A percentile compares a stretch with the other conserved stretches of the same genome.
phyloP scores from a whole-genome alignment of 2,888 invertebrate species.

The Emmelina monodactyla region DNA sequence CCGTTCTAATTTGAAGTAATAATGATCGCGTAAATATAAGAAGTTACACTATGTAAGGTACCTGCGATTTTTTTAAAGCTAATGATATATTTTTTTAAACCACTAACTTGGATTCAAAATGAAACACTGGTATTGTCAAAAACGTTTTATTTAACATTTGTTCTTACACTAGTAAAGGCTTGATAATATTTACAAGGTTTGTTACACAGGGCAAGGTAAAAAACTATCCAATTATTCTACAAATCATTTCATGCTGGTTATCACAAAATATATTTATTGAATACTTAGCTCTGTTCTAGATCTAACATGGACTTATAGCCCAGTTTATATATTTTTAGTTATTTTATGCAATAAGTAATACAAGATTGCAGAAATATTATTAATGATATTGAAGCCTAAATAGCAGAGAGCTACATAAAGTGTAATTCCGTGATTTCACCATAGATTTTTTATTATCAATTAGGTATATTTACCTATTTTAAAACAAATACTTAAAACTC shows the following conservation, averaged over 20 bases:
- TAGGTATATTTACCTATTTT: conserved; percentile 39
- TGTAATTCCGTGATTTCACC: conserved; percentile 29
- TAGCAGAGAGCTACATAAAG: conserved; percentile 31
- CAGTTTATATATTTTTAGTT: conserved; percentile 10
- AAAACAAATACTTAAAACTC: conserved; percentile 59
- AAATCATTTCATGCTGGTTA: conserved; percentile 42
- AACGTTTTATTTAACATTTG: conserved; percentile 57
- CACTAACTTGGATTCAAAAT: conserved; percentile 23
- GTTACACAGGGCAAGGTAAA: conserved; percentile 60
- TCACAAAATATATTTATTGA: conserved; percentile 40
- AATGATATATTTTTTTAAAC: no score
- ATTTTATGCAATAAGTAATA: conserved; percentile 10
- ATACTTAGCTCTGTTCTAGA: conserved; percentile 36
- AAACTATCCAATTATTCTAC: conserved; percentile 53
- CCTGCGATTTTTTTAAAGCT: no score
- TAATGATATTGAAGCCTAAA: conserved; percentile 28
- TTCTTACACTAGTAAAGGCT: conserved; percentile 61
- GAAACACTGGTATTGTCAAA: conserved; percentile 49
- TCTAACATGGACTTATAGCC: conserved; percentile 28
- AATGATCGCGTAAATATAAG: no score
- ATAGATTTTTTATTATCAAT: conserved; percentile 30
- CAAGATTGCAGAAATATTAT: conserved; percentile 18
- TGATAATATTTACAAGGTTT: conserved; percentile 64
- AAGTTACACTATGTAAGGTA: no score
- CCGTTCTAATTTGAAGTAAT: no score